Evolutionary conservation across 2,113 vertebrate species (phyloP), one percentile per base, ranked within the genome.

Genomic region (cattle (Bos taurus)): DNA sequence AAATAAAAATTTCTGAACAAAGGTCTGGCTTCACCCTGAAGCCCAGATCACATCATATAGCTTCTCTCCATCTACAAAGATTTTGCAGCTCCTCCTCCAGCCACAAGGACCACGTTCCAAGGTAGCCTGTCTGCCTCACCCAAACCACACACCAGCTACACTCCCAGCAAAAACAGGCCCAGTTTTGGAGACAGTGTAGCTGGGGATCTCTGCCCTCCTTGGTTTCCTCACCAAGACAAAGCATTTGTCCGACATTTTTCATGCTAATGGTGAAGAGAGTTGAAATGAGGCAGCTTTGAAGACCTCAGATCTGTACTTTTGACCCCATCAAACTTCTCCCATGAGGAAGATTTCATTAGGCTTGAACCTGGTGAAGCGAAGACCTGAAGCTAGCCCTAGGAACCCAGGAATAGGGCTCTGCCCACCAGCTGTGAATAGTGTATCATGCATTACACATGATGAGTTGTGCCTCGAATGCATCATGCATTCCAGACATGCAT

Each of bases 101-200:
- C 50, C 85, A 92, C 17, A 80, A 95, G 97, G 97, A 78, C 83
- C 21, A 26, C 80, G 96, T 96, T 88, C 97, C 97, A 98, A 67
- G 60, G 26, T 9, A 50, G 7, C 1, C 16, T 12, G 25, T 6
- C 43, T 1, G 25, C 52, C 52, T 50, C 12, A 1, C 13, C n/a
- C 52, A 2, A 21, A 48, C 7, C 67, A 48, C 12, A 8, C 19
- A 6, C 56, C 88, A 28, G 46, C 88, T 46, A 40, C 48, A 16
- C 17, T 50, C 33, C 28, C 94, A 90, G 71, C 10, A 62, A 50
- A 80, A 10, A 30, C 1, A 3, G 46, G 28, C 25, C 59, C 84
- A 12, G 15, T 5, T 64, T 43, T 82, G 33, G 54, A 48, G 48
- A 54, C 15, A 64, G 30, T 43, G 28, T 9, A 19, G n/a, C 14